Conservation (phyloP, 2,888 invertebrate species). For the Spatulosminthurus flaviceps region DNA sequence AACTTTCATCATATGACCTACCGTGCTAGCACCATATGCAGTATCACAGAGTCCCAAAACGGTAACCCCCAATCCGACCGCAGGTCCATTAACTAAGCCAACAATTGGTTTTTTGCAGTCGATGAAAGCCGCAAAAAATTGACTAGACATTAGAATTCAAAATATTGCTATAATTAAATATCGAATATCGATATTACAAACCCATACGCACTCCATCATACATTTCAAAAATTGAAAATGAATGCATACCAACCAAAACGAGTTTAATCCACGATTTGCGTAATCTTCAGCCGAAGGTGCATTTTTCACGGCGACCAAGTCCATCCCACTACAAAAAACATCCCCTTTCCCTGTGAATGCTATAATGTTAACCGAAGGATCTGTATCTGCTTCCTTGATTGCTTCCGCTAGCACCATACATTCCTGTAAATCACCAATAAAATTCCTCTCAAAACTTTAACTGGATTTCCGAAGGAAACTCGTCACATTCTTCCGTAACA, state of each 20-base stretch:
- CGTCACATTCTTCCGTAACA: no score
- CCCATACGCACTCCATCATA: no score
- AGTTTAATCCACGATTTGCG: no score
- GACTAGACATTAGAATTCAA: background rate
- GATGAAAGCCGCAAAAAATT: constrained; percentile 78
- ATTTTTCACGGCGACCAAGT: constrained; percentile 68
- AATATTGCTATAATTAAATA: background rate
- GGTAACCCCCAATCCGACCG: constrained; percentile 89
- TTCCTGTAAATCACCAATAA: background rate
- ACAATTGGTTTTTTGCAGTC: constrained; percentile 88
- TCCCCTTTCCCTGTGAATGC: constrained; percentile 76
- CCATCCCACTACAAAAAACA: constrained; percentile 87
- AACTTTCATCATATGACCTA: background rate
- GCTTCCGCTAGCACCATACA: background rate
- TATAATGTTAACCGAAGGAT: constrained; percentile 39
- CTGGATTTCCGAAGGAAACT: no score
- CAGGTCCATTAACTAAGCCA: constrained; percentile 93
- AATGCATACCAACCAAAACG: no score
- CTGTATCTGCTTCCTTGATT: constrained; percentile 32
- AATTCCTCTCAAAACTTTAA: background rate
- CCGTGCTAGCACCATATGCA: background rate
- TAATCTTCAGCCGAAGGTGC: constrained; percentile 63
- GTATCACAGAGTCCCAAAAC: constrained; percentile 76
- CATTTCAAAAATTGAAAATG: no score
- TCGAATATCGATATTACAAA: no score